These are phyloP conservation scores for Potamilus streckersoni DNA, from an alignment of 1,140 invertebrate species.

Conservation along the genomic window DNA sequence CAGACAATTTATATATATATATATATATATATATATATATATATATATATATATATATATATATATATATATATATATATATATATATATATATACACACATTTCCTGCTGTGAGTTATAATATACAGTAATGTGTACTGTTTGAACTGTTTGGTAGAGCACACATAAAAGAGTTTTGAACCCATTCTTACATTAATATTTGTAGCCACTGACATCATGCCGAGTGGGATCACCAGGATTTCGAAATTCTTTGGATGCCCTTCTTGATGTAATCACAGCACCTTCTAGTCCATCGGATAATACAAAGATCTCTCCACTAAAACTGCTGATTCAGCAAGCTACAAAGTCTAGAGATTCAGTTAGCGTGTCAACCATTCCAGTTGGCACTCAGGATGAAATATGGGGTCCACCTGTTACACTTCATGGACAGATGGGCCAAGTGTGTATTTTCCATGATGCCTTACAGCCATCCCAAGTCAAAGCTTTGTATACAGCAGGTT, in stretches of 20 bases:
- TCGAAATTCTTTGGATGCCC: background rate
- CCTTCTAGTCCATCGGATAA: conserved; percentile 15
- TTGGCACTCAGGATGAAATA: conserved; percentile 72
- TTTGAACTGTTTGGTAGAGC: too few relatives aligned
- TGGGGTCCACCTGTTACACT: conserved; percentile 69
- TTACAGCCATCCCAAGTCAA: conserved; percentile 65
- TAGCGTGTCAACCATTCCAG: conserved; percentile 70
- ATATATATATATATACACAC: too few relatives aligned
- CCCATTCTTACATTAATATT: background rate
- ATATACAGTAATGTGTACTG: too few relatives aligned
- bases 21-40: too few relatives aligned
- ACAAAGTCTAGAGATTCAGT: conserved; percentile 44
- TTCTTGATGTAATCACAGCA: conserved; percentile 5
- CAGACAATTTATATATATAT: too few relatives aligned
- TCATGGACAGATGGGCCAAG: conserved; percentile 71
- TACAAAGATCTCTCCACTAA: conserved; percentile 43
- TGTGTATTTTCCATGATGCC: conserved; percentile 71
- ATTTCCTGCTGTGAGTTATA: too few relatives aligned
- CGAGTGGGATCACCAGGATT: conserved; percentile 66
- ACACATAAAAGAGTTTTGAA: too few relatives aligned
- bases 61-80: too few relatives aligned
- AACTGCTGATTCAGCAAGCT: conserved; percentile 37
- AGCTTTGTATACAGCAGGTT: conserved; percentile 65
- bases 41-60: too few relatives aligned
- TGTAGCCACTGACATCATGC: conserved; percentile 70